A percentile compares a stretch with the other conserved stretches of the same genome.
Conservation (phyloP, 2,888 invertebrate genomes). For the Tetragnatha montana region DNA sequence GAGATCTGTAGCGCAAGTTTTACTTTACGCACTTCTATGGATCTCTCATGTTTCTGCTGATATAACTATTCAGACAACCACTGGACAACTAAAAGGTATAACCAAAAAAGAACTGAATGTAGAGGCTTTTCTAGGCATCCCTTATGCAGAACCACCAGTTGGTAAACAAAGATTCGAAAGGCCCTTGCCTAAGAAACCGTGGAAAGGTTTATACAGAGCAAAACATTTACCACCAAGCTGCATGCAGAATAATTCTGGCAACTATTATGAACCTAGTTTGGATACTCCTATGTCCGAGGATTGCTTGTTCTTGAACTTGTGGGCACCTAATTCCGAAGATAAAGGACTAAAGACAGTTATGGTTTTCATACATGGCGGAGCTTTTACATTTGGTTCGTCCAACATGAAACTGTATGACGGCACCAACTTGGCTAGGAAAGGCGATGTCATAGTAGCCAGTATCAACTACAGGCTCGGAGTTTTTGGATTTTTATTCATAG, state of each 20-base stretch:
- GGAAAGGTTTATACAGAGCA: conserved; percentile 29
- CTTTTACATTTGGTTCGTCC: conserved; percentile 20
- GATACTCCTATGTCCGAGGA: conserved; percentile 55
- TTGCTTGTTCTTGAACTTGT: conserved; percentile 68
- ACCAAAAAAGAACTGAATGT: background rate
- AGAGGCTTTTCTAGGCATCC: conserved; percentile 76
- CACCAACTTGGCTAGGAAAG: background rate
- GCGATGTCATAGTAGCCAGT: background rate
- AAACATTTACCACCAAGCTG: conserved; percentile 21
- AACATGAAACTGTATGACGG: conserved; percentile 31
- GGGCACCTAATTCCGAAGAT: conserved; percentile 41
- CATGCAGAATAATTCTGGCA: background rate
- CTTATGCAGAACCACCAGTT: conserved; percentile 76
- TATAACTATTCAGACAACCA: too few relatives aligned
- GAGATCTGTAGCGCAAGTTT: too few relatives aligned
- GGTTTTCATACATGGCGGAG: conserved; percentile 58
- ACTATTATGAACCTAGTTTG: background rate
- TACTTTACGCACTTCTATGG: too few relatives aligned
- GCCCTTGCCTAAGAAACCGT: conserved; percentile 32
- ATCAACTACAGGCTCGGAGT: conserved; percentile 18
- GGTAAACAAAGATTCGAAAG: conserved; percentile 73
- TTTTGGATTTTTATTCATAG: background rate
- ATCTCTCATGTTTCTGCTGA: too few relatives aligned
- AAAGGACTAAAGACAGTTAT: conserved; percentile 23
- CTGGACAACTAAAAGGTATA: too few relatives aligned